Evolutionary conservation across 2,113 vertebrate species (phyloP), one percentile per base, ranked within the genome.

Genomic region (Romanogobio albipinnatus): DNA sequence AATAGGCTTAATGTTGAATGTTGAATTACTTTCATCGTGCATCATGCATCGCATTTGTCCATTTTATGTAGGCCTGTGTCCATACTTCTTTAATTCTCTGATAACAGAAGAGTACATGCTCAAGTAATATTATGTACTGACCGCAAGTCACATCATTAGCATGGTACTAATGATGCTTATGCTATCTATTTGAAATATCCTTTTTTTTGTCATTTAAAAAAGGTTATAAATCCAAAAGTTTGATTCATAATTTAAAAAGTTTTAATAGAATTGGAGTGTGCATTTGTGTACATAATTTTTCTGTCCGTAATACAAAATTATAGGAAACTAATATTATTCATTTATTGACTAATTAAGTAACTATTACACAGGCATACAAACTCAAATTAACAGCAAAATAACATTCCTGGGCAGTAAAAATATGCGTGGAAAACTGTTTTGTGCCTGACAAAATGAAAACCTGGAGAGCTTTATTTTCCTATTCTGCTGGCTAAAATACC

Each of bases 81-180:
- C 59, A 64, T 10, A 24, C 33, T 68, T 5, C 45, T 68, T 68
- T 68, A 13, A 68, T 66, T 81, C 24, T 36, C 49, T 66, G 5
- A 47, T 29, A 47, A 47, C 77, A 26, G 9, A 58, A 77, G 10
- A 59, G 39, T 43, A 7, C 13, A 29, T 64, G 43, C 61, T 70
- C 39, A 81, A 70, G 19, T 51, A 36, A 51, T 36, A 68, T 68
- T 26, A 81, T 29, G 22, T 70, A 81, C 24, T n/a, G 79, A 68
- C 79, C 79, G 29, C 29, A 29, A 1, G 29, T 81, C 15, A 22
- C 61, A 51, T 22, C 61, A 39, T 79, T 26, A 9, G 26, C 33
- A 1, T 45, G 22, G 29, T 15, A 59, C 19, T 39, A 43, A 61
- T 59, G 10, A 78, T 61, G 36, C 22, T 43, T 3, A 39, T 71